Conservation (phyloP, 2,113 vertebrate species). For the Corynorhinus townsendii region DNA sequence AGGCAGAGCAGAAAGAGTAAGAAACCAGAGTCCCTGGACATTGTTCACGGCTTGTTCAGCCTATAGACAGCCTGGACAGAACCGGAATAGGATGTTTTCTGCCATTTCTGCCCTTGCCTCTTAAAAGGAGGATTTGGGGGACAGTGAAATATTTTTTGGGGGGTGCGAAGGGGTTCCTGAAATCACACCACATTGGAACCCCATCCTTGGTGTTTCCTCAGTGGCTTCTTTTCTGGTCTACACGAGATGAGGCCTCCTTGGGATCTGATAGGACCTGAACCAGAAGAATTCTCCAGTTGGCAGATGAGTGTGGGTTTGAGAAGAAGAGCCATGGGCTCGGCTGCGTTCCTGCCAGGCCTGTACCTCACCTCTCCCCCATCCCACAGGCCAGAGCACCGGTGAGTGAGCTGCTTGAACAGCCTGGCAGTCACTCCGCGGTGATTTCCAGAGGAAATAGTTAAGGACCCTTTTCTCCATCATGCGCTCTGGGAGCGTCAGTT, state of each 20-base stretch:
- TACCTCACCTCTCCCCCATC: neutral
- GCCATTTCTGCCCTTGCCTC: neutral
- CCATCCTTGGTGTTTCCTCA: neutral
- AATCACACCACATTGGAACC: neutral
- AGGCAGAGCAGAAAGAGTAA: neutral
- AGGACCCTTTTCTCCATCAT: neutral
- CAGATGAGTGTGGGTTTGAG: accelerated
- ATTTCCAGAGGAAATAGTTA: constrained; percentile 59
- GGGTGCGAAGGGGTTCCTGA: neutral
- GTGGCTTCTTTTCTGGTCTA: neutral
- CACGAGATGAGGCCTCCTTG: neutral
- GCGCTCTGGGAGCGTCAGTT: neutral
- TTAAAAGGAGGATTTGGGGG: neutral
- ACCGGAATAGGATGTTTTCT: neutral
- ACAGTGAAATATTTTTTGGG: neutral
- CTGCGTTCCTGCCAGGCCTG: neutral
- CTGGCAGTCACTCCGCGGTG: constrained; percentile 5
- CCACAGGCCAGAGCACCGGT: neutral
- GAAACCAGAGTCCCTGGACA: neutral
- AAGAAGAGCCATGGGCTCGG: neutral
- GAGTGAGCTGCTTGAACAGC: neutral
- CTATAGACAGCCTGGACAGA: neutral
- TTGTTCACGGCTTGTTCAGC: neutral
- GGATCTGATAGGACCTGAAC: neutral
- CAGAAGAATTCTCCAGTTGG: neutral